Conservation (phyloP, 2,113 vertebrate species). For the Pyrgilauda ruficollis region DNA sequence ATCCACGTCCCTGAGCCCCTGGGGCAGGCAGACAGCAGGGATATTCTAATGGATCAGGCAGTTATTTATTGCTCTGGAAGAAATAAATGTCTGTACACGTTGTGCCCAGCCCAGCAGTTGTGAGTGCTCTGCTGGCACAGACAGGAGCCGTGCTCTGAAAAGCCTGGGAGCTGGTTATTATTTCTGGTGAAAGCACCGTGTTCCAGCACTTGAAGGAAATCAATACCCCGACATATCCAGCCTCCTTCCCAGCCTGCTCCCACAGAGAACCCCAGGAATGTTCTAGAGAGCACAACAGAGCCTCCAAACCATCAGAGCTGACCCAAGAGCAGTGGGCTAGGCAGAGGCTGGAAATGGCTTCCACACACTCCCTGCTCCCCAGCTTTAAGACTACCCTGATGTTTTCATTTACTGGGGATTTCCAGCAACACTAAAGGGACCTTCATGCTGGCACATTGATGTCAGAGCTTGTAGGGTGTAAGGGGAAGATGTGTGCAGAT, state of each 20-base stretch:
- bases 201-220: constrained; percentile 15
- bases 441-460: not conserved
- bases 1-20: not conserved
- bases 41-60: not conserved
- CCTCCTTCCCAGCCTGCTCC: not conserved
- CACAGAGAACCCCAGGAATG: not conserved
- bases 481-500: not conserved
- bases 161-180: not conserved
- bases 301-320: rapidly evolving
- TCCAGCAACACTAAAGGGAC: not conserved
- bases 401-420: not conserved
- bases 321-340: not conserved
- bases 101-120: not conserved
- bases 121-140: constrained; percentile 36
- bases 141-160: not conserved
- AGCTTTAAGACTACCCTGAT: not conserved
- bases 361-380: not conserved
- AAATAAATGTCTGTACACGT: not conserved
- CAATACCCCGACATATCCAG: not conserved
- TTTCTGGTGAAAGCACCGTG: not conserved
- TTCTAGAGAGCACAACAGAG: not conserved
- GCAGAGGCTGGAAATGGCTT: not conserved
- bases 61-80: constrained; percentile 15
- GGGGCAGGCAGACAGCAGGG: not conserved
- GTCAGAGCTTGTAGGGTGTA: not conserved